Evolutionary conservation across 2,888 invertebrate species (phyloP).

Genomic region (Dasypogon diadema): DNA sequence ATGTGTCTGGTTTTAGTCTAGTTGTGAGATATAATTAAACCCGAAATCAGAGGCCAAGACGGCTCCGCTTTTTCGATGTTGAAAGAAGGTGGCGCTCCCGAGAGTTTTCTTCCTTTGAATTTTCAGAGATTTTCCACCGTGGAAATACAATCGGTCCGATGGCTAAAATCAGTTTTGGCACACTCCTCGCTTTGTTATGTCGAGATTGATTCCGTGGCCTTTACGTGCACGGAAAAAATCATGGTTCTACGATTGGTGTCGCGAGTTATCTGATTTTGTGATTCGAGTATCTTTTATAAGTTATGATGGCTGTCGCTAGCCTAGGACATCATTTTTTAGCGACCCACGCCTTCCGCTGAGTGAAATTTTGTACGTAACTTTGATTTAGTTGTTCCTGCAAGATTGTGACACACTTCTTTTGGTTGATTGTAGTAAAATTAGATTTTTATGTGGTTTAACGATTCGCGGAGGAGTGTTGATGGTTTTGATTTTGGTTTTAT

Average conservation of each 20-base stretch:
- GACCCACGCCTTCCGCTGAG: neutral
- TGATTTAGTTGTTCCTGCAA: neutral
- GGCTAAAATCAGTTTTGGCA: conserved; percentile 21
- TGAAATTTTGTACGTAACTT: neutral
- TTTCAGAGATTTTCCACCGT: conserved; percentile 14
- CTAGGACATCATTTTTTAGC: neutral
- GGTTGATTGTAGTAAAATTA: conserved; percentile 13
- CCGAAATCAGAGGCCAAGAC: conserved; percentile 8
- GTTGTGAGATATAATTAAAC: conserved; percentile 30
- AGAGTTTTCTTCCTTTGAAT: conserved; percentile 6
- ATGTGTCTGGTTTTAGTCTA: conserved; percentile 45
- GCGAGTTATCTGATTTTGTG: neutral
- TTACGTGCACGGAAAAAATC: neutral
- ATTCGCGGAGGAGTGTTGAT: neutral
- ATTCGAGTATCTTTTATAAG: neutral
- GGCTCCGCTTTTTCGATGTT: neutral
- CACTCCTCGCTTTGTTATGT: conserved; percentile 33
- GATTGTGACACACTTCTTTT: conserved; percentile 11
- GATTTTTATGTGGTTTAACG: neutral
- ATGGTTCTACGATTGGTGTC: neutral
- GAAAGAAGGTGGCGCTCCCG: neutral
- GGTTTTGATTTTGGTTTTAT: conserved; percentile 16
- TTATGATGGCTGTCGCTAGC: neutral
- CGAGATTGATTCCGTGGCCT: neutral
- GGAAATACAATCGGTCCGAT: conserved; percentile 12